Evolutionary conservation across 2,797 vertebrate species (phyloP), one percentile per base, ranked within the genome.

Genomic region (Mus minutoides): DNA sequence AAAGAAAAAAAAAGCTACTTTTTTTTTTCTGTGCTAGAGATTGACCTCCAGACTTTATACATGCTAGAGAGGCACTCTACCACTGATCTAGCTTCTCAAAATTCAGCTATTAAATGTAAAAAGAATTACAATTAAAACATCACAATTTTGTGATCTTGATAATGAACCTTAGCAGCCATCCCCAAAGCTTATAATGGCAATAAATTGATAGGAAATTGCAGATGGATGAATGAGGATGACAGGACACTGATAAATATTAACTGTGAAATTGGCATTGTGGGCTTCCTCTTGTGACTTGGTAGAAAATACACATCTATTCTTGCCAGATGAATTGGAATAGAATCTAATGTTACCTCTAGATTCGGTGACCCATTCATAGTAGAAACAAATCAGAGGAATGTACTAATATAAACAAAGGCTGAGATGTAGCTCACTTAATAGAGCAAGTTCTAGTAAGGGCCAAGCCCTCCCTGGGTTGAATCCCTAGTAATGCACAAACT

Each of bases 91-190:
- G 21, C 40, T 29, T 13, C 71, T 19, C 71, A 31, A 46, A 76
- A 49, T 64, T 37, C 43, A 91, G n/a, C 71, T 91, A 78, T 54
- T 80, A 95, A 89, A 64, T 92, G 4, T 40, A 92, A 43, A 73
- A 96, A 56, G 52, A 88, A 49, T 24, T 24, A 92, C 62, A 78
- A 77, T 82, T 87, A 67, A 46, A 94, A 77, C 76, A 62, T 73
- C 43, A 92, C 46, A 83, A n/a, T 56, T 88, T 84, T 79, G 14
- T 88, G 54, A 83, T 64, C 34, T 54, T 43, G 43, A 88, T 82
- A 54, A 73, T 75, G 16, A 60, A 56, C 73, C 26, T 77, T 69
- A 58, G 67, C 69, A 87, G 7, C 54, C 21, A 90, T 80, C 26
- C 9, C 22, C 19, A 46, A 43, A 62, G n/a, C 21, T 77, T 40